Evolutionary conservation across 2,113 vertebrate genomes (phyloP).

Genomic region (Syngnathoides biaculeatus): DNA sequence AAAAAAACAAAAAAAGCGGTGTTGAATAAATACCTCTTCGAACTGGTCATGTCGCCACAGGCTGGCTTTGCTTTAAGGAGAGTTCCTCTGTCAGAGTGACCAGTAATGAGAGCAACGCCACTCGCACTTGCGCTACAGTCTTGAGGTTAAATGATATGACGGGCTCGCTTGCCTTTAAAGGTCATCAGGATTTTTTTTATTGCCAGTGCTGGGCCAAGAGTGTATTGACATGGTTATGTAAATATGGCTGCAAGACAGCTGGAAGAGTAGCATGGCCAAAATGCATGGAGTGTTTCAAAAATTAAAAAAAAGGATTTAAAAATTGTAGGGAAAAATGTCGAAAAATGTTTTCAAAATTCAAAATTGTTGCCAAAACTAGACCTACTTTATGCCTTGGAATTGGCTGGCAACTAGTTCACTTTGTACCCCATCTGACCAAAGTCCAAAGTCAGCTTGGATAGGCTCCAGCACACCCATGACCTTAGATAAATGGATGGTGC

Average conservation of each 20-base stretch:
- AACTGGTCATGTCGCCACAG: conserved; percentile 52
- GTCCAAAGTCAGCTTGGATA: no score
- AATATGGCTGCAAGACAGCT: conserved; percentile 71
- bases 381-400: no score
- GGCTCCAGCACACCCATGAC: no score
- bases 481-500: no score
- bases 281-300: not conserved
- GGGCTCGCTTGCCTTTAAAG: conserved; percentile 73
- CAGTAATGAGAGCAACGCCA: conserved; percentile 68
- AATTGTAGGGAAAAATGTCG: no score
- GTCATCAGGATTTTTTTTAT: conserved; percentile 76
- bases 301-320: not conserved
- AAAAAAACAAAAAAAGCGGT: conserved; percentile 35
- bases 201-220: conserved; percentile 56
- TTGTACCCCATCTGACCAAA: no score
- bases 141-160: conserved; percentile 79
- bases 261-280: conserved; percentile 65
- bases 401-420: no score
- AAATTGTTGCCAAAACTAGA: no score
- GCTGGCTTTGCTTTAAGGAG: conserved; percentile 54
- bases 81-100: conserved; percentile 55
- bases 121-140: conserved; percentile 52
- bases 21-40: conserved; percentile 45
- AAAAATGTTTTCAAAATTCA: not conserved
- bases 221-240: conserved; percentile 80